These are phyloP conservation scores for Sussaba pulchella DNA, from an alignment of 2,888 invertebrate species.

Conservation along the genomic window DNA sequence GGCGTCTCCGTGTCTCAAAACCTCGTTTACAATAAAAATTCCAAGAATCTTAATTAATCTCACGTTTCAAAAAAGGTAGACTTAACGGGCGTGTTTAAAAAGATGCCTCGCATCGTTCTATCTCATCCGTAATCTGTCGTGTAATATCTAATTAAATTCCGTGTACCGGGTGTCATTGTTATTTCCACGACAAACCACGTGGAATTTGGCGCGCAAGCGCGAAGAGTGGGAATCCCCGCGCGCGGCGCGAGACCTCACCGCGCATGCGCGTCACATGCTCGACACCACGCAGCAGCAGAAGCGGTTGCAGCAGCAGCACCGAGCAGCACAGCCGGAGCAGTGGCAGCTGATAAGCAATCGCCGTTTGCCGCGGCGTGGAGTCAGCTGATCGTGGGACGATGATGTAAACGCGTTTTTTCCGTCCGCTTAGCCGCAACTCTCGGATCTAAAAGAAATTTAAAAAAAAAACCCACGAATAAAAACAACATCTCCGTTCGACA, in stretches of 20 bases:
- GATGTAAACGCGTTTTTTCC: conserved; percentile 42
- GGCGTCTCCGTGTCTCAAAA: no score
- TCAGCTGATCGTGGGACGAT: conserved; percentile 58
- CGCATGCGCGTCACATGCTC: conserved; percentile 11
- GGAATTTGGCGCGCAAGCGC: not conserved
- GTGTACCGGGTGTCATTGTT: not conserved
- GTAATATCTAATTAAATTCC: no score
- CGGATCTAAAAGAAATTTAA: no score
- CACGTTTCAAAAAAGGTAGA: no score
- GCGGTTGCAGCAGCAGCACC: not conserved
- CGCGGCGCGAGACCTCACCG: not conserved
- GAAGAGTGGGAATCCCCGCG: not conserved
- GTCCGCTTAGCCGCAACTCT: conserved; percentile 31
- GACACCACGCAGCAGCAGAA: not conserved
- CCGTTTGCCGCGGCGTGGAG: conserved; percentile 4
- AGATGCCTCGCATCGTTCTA: no score
- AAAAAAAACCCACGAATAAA: no score
- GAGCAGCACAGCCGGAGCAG: no score
- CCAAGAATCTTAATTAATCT: no score
- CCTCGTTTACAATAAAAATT: no score
- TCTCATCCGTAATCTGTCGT: no score
- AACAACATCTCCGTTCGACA: no score
- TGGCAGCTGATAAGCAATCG: conserved; percentile 31
- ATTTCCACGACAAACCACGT: not conserved
- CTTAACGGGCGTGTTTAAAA: no score